phyloP scores from a whole-genome alignment of 2,888 invertebrate species.

The Arrhopalites spinosus region DNA sequence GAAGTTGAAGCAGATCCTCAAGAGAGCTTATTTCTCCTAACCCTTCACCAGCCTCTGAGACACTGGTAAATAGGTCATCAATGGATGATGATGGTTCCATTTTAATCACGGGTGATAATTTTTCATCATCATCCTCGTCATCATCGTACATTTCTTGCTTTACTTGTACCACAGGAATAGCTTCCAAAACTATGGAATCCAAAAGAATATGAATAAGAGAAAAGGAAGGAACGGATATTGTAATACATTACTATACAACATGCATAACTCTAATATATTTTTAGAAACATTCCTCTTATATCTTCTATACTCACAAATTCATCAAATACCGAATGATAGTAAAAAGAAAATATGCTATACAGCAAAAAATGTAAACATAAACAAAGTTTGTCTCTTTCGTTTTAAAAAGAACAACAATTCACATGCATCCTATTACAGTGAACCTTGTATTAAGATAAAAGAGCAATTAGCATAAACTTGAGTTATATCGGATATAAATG shows the following conservation, averaged over 20 bases:
- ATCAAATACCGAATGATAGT: neutral
- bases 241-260: constrained; percentile 1
- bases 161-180: constrained; percentile 29
- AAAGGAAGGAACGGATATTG: neutral
- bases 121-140: neutral
- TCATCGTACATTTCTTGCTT: neutral
- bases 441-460: neutral
- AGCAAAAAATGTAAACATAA: neutral
- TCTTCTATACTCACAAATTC: neutral
- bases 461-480: neutral
- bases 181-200: constrained; percentile 27
- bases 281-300: neutral
- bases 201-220: neutral
- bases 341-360: neutral
- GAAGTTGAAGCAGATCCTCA: constrained; percentile 33
- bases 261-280: neutral
- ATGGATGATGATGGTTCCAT: constrained; percentile 8
- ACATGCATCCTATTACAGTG: neutral
- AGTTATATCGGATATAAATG: too few relatives aligned
- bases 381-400: neutral
- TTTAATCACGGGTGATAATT: constrained; percentile 7
- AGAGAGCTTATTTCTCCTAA: constrained; percentile 34
- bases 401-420: neutral
- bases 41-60: constrained; percentile 24
- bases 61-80: constrained; percentile 32